phyloP scores from a whole-genome alignment of 2,113 vertebrate genomes.

The Dryoscopus gambensis region DNA sequence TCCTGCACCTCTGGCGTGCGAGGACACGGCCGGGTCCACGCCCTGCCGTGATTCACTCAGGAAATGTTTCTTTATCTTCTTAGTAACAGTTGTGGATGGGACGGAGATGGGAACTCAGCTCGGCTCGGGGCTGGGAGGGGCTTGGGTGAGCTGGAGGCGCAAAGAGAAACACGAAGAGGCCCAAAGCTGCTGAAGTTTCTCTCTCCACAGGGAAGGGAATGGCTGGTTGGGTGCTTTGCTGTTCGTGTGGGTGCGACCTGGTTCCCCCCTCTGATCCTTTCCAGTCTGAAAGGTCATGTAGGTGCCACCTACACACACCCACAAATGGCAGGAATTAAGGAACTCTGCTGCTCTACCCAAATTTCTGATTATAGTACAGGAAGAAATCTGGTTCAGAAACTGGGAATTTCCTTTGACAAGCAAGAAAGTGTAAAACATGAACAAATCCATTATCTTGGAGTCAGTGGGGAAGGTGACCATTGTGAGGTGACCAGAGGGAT shows the following conservation, averaged over 20 bases:
- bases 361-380: not conserved
- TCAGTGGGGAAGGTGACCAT: not conserved
- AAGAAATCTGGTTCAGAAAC: not conserved
- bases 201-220: not conserved
- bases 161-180: fast-evolving
- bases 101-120: not conserved
- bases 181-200: not conserved
- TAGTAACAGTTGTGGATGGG: not conserved
- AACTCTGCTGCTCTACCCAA: fast-evolving
- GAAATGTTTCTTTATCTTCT: conserved; percentile 15
- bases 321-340: not conserved
- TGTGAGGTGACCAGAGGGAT: not conserved
- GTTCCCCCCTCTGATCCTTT: not conserved
- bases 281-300: not conserved
- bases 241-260: fast-evolving
- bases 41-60: conserved; percentile 5
- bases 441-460: not conserved
- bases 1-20: not conserved
- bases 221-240: not conserved
- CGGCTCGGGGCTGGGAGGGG: not conserved
- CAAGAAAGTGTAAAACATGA: not conserved
- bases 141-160: not conserved
- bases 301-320: too few relatives aligned
- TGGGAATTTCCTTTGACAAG: not conserved
- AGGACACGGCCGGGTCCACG: not conserved